Conservation (phyloP, 1,140 invertebrate species). For the Aphaenogaster ashmeadi region DNA sequence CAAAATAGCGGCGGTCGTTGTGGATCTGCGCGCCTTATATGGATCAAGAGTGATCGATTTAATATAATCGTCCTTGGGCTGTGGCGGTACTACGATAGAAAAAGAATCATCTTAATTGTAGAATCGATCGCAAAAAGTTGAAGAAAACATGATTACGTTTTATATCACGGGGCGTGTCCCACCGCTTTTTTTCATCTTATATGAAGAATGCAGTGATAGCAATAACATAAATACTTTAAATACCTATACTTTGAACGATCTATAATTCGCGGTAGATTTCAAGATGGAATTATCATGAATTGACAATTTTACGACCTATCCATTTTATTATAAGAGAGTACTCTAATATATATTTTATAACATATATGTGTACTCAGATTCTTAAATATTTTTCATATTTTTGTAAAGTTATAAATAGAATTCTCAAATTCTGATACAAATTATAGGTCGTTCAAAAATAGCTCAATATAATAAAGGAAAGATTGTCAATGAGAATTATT, state of each 20-base stretch:
- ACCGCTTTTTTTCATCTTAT: background rate
- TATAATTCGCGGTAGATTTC: background rate
- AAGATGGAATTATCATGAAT: background rate
- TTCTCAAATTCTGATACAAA: slow-evolving; percentile 7
- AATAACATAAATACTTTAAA: background rate
- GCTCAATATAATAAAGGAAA: background rate
- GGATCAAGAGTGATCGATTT: slow-evolving; percentile 81
- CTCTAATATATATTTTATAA: background rate
- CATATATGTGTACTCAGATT: no score
- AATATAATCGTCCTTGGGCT: slow-evolving; percentile 76
- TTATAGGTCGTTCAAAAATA: background rate
- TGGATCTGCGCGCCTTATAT: slow-evolving; percentile 78
- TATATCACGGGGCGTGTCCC: background rate
- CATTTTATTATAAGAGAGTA: background rate
- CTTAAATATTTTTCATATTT: background rate
- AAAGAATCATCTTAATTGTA: background rate
- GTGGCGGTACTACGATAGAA: slow-evolving; percentile 78
- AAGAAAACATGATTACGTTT: background rate
- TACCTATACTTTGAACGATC: no score
- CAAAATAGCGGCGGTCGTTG: slow-evolving; percentile 78
- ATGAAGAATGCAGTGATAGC: background rate
- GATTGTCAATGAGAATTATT: slow-evolving; percentile 5
- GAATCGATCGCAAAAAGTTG: background rate
- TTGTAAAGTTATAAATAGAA: background rate
- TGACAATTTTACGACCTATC: background rate